Conservation (phyloP, 2,113 vertebrate genomes). For the Podarcis cretensis region DNA sequence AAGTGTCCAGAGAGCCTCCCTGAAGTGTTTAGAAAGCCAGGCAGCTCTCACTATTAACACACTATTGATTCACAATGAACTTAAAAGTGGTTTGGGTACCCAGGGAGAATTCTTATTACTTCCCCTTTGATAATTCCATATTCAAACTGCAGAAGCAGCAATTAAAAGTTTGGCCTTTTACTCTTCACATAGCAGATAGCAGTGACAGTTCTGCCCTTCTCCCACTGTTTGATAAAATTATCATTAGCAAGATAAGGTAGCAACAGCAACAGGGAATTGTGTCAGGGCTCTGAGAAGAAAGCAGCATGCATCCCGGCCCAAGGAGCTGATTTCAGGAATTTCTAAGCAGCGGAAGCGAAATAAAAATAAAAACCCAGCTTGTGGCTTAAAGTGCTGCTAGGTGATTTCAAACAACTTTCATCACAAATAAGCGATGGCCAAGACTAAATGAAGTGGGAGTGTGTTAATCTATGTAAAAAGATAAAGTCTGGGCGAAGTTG, state of each 20-base stretch:
- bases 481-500: not conserved
- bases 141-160: constrained; percentile 24
- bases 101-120: not conserved
- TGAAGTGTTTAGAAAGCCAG: constrained; percentile 26
- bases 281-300: constrained; percentile 55
- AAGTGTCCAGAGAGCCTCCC: not conserved
- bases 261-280: constrained; percentile 27
- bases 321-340: constrained; percentile 65
- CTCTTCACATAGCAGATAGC: constrained; percentile 27
- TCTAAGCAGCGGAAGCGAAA: constrained; percentile 68
- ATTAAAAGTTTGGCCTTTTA: not conserved
- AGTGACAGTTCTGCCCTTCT: constrained; percentile 28
- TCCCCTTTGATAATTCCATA: constrained; percentile 8
- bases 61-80: not conserved
- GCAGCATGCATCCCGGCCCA: constrained; percentile 34
- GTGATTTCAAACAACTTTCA: constrained; percentile 67
- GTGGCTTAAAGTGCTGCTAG: constrained; percentile 67
- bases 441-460: not conserved
- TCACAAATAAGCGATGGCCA: not conserved
- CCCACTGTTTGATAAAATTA: constrained; percentile 4
- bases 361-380: constrained; percentile 57
- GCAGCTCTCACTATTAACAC: constrained; percentile 24
- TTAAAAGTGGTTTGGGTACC: not conserved
- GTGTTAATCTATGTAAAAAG: not conserved
- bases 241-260: constrained; percentile 31